A percentile compares a stretch with the other conserved stretches of the same genome.
These are phyloP conservation scores for Callinectes sapidus DNA, from an alignment of 2,888 invertebrate genomes.

Conservation along the genomic window DNA sequence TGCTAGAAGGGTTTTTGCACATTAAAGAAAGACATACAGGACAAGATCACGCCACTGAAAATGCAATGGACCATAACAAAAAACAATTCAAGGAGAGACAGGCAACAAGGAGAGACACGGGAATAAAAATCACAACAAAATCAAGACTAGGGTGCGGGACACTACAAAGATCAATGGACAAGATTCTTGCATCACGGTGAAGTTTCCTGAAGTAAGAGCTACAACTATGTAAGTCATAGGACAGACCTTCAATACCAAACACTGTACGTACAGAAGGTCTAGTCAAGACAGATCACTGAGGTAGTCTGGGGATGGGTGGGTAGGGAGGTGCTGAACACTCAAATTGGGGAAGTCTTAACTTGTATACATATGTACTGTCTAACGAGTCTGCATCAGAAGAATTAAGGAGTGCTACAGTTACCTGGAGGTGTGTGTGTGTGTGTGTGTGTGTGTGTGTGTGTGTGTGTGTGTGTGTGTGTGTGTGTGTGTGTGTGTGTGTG, in stretches of 20 bases:
- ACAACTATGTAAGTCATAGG: slow-evolving; percentile 11
- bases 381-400: neutral
- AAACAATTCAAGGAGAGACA: neutral
- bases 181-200: slow-evolving; percentile 16
- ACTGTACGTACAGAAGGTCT: neutral
- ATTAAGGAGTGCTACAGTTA: neutral
- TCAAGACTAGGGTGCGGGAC: neutral
- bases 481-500: slow-evolving; percentile 19
- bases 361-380: slow-evolving; percentile 13
- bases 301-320: slow-evolving; percentile 36
- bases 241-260: neutral
- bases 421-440: slow-evolving; percentile 22
- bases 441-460: slow-evolving; percentile 35
- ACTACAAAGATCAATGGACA: slow-evolving; percentile 6
- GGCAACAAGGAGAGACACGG: neutral
- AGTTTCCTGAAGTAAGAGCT: slow-evolving; percentile 27
- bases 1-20: neutral
- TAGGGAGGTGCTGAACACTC: slow-evolving; percentile 15
- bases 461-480: slow-evolving; percentile 29
- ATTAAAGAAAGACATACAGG: neutral
- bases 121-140: neutral
- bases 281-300: slow-evolving; percentile 36
- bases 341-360: slow-evolving; percentile 16
- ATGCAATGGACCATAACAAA: neutral
- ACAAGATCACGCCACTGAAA: neutral